phyloP scores from a whole-genome alignment of 2,113 vertebrate genomes.

The Parotia lawesii region DNA sequence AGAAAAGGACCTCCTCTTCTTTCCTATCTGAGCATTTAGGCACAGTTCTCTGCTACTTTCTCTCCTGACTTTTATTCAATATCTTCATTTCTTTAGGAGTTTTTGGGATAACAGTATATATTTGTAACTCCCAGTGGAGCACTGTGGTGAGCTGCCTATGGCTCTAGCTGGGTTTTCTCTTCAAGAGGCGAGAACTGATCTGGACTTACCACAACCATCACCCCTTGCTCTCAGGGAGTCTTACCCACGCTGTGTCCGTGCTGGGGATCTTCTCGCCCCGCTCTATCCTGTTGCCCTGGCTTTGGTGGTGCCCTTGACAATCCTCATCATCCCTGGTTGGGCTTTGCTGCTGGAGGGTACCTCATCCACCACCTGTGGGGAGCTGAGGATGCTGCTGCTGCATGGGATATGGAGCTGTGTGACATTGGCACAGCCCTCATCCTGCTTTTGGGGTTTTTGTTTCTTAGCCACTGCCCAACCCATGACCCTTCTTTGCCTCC shows the following conservation, averaged over 20 bases:
- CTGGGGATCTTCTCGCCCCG: accelerated
- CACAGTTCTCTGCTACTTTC: neutral
- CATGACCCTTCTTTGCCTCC: neutral
- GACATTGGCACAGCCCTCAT: neutral
- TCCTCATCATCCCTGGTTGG: accelerated
- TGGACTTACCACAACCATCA: neutral
- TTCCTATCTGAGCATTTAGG: neutral
- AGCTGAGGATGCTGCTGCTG: neutral
- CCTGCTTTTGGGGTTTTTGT: neutral
- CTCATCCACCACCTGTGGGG: accelerated
- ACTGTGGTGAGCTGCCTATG: neutral
- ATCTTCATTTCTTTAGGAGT: neutral
- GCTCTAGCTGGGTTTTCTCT: neutral
- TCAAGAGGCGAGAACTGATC: neutral
- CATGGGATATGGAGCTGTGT: accelerated
- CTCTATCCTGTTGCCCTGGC: neutral
- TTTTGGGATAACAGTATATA: neutral
- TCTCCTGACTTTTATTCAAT: neutral
- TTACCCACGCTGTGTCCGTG: neutral
- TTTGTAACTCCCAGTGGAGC: neutral
- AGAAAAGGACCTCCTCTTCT: neutral
- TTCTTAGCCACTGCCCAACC: neutral
- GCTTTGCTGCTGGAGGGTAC: neutral
- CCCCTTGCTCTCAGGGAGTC: neutral
- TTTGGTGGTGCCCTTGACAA: neutral